Conservation (phyloP, 1,140 invertebrate genomes). For the Scaptodrosophila lebanonensis region DNA sequence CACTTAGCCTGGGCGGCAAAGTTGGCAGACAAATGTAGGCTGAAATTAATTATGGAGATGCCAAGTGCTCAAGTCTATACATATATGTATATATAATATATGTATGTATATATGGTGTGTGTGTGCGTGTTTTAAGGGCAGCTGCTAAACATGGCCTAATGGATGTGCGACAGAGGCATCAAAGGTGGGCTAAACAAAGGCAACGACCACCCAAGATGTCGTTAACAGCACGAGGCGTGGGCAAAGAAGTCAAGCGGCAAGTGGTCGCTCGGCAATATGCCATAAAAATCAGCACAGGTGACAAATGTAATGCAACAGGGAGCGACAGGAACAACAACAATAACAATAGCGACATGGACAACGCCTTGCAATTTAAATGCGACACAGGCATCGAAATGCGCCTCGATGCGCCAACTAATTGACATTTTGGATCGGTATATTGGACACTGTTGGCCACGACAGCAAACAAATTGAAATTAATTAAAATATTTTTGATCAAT, state of each 20-base stretch:
- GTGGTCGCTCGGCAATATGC: slow-evolving; percentile 27
- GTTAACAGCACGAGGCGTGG: background rate
- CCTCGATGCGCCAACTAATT: slow-evolving; percentile 38
- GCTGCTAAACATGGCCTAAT: background rate
- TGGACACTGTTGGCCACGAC: background rate
- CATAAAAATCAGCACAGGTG: slow-evolving; percentile 66
- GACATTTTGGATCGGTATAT: background rate
- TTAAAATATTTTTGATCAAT: slow-evolving; percentile 66
- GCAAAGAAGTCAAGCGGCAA: background rate
- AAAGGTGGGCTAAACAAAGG: slow-evolving; percentile 21
- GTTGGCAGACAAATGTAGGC: slow-evolving; percentile 7
- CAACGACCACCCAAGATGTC: slow-evolving; percentile 22
- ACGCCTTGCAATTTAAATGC: slow-evolving; percentile 26
- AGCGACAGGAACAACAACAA: no score
- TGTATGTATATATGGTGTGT: background rate
- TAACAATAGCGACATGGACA: background rate
- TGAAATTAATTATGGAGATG: no score
- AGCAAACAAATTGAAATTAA: slow-evolving; percentile 56
- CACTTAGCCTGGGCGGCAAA: background rate
- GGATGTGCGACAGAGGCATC: no score
- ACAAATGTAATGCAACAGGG: slow-evolving; percentile 44
- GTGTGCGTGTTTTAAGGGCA: slow-evolving; percentile 1
- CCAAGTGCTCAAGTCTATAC: no score
- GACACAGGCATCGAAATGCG: slow-evolving; percentile 26
- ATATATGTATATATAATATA: background rate